phyloP scores from a whole-genome alignment of 2,113 vertebrate genomes.

The rat (Rattus norvegicus) region GRCr8 NC_086019.1:217234001-217234500 shows the following conservation, averaged over 20 bases:
- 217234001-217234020: slow-evolving; percentile 69
- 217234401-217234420: not conserved
- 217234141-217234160: not conserved
- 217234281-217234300: not conserved
- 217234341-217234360: not conserved
- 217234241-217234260: not conserved
- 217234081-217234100: not conserved
- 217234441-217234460: not conserved
- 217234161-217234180: not conserved
- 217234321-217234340: not conserved
- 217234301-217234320: not conserved
- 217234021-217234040: slow-evolving; percentile 3
- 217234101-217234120: not conserved
- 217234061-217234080: too few relatives aligned
- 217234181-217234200: not conserved
- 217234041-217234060: not conserved
- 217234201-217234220: not conserved
- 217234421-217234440: not conserved
- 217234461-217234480: not conserved
- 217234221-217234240: not conserved
- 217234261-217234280: not conserved
- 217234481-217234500: not conserved
- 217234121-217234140: not conserved
- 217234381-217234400: not conserved
- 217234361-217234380: not conserved